Base-by-base conservation (phyloP, 2,797 vertebrate genomes). In the Sebastolobus alascanus region DNA sequence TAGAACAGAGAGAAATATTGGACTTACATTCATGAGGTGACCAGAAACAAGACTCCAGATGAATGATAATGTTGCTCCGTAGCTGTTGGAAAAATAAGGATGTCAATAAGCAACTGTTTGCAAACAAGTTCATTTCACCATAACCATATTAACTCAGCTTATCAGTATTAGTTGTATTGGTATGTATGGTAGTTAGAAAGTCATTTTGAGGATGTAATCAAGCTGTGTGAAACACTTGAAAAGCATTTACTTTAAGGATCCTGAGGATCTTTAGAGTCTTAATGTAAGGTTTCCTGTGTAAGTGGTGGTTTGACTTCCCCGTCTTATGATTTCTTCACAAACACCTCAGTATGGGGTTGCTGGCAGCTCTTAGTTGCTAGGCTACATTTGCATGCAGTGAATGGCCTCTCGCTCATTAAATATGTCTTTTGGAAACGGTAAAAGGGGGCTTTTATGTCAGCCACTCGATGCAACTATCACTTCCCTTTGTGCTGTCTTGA, bases 301-400 rank as follows among this genome's bases (percentile, higher is more conserved):
- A 58, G 58, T 20, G 52, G 3, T 55, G 59, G 55, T 70, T 69
- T 65, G 65, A 73, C 73, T 59, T 16, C 16, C 18, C 52, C 2
- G n/a, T 73, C 64, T 35, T 55, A 1, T 40, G 54, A 85, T 81
- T 67, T 63, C n/a, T 33, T 75, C 63, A 40, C 67, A 80, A 61
- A 56, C 66, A 13, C 64, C 77, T 65, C 75, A 35, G 56, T 25
- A 5, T 68, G 83, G 5, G 63, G 20, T 27, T 12, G 52, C 33
- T 6, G 58, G 40, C 69, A 61, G 68, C 73, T 73, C 69, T 40
- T 27, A 27, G 77, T 80, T 80, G 69, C 80, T 82, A 74, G 77
- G 80, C 59, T 77, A 83, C 73, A 83, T 83, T 77, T 77, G 43
- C 60, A 86, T 33, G 73, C 65, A 16, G 73, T 6, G 60, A 66